Conservation (phyloP, 2,888 invertebrate species). For the Xylocampa areola region DNA sequence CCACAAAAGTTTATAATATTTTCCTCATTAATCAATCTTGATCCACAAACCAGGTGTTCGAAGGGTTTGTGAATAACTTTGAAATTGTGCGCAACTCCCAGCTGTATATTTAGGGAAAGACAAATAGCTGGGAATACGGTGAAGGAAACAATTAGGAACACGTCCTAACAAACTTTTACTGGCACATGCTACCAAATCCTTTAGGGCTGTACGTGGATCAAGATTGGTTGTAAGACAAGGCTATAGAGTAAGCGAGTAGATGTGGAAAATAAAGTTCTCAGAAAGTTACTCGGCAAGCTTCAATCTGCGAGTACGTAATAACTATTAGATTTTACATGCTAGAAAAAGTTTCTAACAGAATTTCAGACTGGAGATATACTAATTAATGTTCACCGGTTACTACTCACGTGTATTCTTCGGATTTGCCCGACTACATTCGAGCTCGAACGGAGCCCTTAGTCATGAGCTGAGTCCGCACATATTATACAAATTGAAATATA, state of each 20-base stretch:
- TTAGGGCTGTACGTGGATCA: conserved; percentile 18
- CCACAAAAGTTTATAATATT: no score
- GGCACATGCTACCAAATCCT: conserved; percentile 38
- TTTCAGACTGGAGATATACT: no score
- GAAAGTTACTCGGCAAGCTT: no score
- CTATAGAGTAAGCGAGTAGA: neutral
- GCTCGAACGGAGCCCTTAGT: no score
- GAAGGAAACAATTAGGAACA: conserved; percentile 36
- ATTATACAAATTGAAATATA: no score
- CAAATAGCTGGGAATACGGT: conserved; percentile 17
- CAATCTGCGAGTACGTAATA: no score
- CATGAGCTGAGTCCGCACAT: no score
- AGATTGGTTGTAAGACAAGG: conserved; percentile 2
- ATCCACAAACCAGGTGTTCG: conserved; percentile 2
- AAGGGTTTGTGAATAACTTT: neutral
- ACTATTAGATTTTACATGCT: no score
- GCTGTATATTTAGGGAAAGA: conserved; percentile 13
- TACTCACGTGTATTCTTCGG: no score
- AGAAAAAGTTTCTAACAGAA: no score
- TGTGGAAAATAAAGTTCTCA: neutral
- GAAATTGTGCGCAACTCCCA: neutral
- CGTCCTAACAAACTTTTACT: conserved; percentile 33
- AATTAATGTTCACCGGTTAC: no score
- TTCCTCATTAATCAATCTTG: neutral
- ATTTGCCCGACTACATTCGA: no score